Conservation (phyloP, 2,888 invertebrate species). For the Pachliopta kotzebuea region DNA sequence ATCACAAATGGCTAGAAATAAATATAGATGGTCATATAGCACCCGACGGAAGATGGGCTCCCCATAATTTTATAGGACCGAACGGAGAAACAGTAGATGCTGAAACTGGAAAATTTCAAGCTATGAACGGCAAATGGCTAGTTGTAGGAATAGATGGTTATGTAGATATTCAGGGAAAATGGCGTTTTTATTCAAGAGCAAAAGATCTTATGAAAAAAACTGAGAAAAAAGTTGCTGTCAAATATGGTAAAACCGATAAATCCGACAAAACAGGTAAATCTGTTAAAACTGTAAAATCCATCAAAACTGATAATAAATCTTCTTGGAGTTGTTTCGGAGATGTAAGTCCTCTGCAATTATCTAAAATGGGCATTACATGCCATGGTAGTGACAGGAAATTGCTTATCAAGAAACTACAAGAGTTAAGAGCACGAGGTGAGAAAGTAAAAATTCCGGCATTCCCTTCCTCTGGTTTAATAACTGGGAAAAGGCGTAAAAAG, state of each 20-base stretch:
- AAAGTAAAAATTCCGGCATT: slow-evolving; percentile 50
- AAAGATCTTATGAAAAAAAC: slow-evolving; percentile 28
- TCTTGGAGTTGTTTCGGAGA: slow-evolving; percentile 71
- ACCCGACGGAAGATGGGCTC: slow-evolving; percentile 67
- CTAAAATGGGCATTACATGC: slow-evolving; percentile 65
- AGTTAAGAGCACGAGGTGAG: slow-evolving; percentile 55
- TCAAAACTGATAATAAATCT: slow-evolving; percentile 24
- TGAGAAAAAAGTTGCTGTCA: slow-evolving; percentile 30
- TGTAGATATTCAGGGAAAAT: slow-evolving; percentile 54
- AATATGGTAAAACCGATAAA: slow-evolving; percentile 38
- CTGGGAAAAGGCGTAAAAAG: slow-evolving; percentile 35
- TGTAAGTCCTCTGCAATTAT: slow-evolving; percentile 52
- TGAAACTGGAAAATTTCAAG: slow-evolving; percentile 62
- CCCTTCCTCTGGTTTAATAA: background rate
- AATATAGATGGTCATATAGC: slow-evolving; percentile 65
- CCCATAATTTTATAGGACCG: slow-evolving; percentile 59
- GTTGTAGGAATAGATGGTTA: slow-evolving; percentile 67
- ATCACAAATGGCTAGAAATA: slow-evolving; percentile 66
- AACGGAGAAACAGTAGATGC: slow-evolving; percentile 59
- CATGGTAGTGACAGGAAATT: slow-evolving; percentile 65
- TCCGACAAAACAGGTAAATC: background rate
- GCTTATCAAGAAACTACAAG: slow-evolving; percentile 49
- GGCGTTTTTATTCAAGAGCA: slow-evolving; percentile 54
- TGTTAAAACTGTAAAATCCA: background rate
- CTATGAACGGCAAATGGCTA: slow-evolving; percentile 52